phyloP scores from a whole-genome alignment of 64 coral and sea anemone genomes.

The Cladopsammia gracilis region DNA sequence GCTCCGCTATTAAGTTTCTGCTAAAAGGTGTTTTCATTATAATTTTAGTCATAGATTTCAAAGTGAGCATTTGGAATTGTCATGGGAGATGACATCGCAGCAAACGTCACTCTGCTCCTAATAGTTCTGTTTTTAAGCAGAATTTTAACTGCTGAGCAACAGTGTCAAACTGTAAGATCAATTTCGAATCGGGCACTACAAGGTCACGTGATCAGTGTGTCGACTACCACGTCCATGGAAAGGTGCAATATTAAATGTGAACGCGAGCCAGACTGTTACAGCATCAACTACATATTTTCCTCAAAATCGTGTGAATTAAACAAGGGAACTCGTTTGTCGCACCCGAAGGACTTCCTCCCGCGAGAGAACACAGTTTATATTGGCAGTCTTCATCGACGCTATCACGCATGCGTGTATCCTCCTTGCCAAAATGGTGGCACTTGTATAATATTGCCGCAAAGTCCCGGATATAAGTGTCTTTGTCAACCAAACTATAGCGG shows the following conservation, averaged over 20 bases:
- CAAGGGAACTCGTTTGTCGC: constrained; percentile 17
- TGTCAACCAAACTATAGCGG: constrained; percentile 38
- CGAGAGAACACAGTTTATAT: constrained; percentile 42
- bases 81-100: not conserved
- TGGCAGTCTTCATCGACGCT: constrained; percentile 24
- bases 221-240: not conserved
- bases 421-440: constrained; percentile 52
- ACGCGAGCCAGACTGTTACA: constrained; percentile 33
- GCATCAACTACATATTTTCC: constrained; percentile 42
- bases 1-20: not conserved
- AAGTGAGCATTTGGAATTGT: not conserved
- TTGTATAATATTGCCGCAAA: constrained; percentile 12
- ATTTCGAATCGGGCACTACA: not conserved
- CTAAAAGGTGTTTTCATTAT: not conserved
- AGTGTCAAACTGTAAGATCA: not conserved
- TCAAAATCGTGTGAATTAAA: constrained; percentile 18
- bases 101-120: not conserved
- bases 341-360: constrained; percentile 10
- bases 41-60: not conserved
- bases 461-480: constrained; percentile 44
- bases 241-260: constrained; percentile 48
- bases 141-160: not conserved
- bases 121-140: not conserved
- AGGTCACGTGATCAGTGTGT: constrained; percentile 3
- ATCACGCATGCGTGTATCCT: constrained; percentile 34